Evolutionary conservation across 2,888 invertebrate species (phyloP), one percentile per base, ranked within the genome.

Genomic region (Hirtodrosophila trivittata): DNA sequence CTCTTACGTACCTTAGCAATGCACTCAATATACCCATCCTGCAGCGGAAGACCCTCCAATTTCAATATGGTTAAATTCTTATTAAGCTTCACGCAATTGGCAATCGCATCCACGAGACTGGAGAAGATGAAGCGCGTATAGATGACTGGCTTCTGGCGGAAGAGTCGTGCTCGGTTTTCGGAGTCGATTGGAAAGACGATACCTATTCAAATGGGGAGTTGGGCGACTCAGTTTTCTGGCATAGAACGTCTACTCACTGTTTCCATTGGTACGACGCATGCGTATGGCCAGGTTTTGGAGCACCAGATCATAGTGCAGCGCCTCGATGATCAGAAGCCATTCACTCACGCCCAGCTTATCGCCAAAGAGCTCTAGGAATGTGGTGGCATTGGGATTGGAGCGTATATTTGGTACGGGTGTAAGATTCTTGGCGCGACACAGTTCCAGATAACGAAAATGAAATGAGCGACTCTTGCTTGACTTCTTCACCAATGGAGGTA

Each of bases 321-420:
- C 94, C 76, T 94, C 94, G 45, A 95, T 90, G 42, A 96, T 93
- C 1, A 95, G 94, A 25, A 93, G 92, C 96, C 96, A 96, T 71
- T 96, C 95, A 63, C 92, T 93, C 64, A 94, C 93, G 81, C 94
- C 94, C 45, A 96, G 92, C 69, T 95, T 93, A 86, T 96, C 96
- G 46, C 94, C 95, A 68, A 93, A 93, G 77, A 96, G 94, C 74
- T 96, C 95, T 63, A 95, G 80, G 33, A 91, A 89, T 43, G 93
- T 92, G 12, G 92, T 92, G 52, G 92, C 92, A 37, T 90, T 89
- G 6, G 87, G 77, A 56, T 89, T 90, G 9, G 77, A 63, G 30
- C 89, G 89, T 8, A 91, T 84, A 13, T 89, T 89, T 0, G 84
- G 47, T 13, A 88, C 49, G 0, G 90, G 89, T 4, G 82, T 69